Evolutionary conservation across 2,113 vertebrate genomes (phyloP), one percentile per base, ranked within the genome.

Genomic region (Collichthys lucidus): DNA sequence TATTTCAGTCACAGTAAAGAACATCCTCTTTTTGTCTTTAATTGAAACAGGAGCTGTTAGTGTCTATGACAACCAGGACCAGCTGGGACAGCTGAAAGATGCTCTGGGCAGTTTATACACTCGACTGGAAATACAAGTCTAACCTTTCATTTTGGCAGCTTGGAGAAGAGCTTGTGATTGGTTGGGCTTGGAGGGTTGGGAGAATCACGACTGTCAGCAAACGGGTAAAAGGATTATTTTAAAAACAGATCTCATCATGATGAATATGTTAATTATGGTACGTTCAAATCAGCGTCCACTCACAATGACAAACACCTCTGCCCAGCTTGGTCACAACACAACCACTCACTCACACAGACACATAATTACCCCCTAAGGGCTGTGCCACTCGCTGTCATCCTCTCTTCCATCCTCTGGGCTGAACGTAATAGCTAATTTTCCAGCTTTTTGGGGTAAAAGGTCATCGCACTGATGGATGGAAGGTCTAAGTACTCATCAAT

Each of bases 361-460:
- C 66, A 72, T 74, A 55, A 70, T 84, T 61, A 52, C 59, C 80
- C 80, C 83, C 50, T 67, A 24, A 76, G 80, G 84, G 77, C 71
- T 74, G 20, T 67, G 65, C 63, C 84, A 71, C 47, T 85, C 24
- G 40, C 73, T 31, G 42, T 88, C 83, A 86, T 62, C 66, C 61
- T 63, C 49, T 47, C 60, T 22, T 86, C 82, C 22, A 57, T 71
- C 68, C 62, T 75, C 75, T 72, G 67, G 86, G 63, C 26, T 84
- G 40, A 47, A 85, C 92, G 88, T 92, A 94, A 88, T 87, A 86
- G 86, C 91, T 92, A 92, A 94, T 94, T 95, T 93, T 82, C 68
- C 55, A 87, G 81, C 71, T 89, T 82, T 86, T 55, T 44, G 79
- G 67, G 92, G 84, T 88, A 76, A 93, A 86, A 92, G 93, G 93